Base-by-base conservation (phyloP, 2,888 invertebrate genomes). In the Limnephilus lunatus region DNA sequence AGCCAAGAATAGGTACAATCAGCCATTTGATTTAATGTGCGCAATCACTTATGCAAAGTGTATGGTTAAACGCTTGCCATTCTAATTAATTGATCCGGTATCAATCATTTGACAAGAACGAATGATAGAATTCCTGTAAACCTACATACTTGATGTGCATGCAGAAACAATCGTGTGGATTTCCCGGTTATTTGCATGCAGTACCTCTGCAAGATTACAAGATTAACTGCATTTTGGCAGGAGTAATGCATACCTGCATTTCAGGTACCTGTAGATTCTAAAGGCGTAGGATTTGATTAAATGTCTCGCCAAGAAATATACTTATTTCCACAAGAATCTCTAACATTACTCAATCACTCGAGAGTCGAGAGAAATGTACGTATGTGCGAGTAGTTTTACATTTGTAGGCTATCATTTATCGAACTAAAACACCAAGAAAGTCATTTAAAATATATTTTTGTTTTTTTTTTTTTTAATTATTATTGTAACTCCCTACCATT, bases 11-110 rank as follows among this genome's bases (percentile, higher is more conserved):
- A 3, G 48, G 48, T 48, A 68, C 68, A 68, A 25, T 68, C 9
- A 68, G 68, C 68, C 68, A n/a, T 68, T 68, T 68, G 68, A 68
- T 68, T 68, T 68, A 68, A 68, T 68, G 68, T 68, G n/a, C 68
- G 68, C 68, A 9, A 68, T 68, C 68, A n/a, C 9, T 68, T 68
- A 68, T 68, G 68, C 68, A 68, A 68, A 68, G 68, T n/a, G 68
- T 68, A 68, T 68, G 25, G 68, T 68, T 68, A 68, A 68, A 68
- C 68, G 68, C 68, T 68, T 68, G 68, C 68, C 68, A 68, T 68
- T 68, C 68, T 68, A 68, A 68, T 68, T 68, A 68, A 68, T 68
- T 68, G 68, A 68, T 68, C 68, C 68, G 68, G 68, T 68, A 68
- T 68, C 68, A 68, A 68, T 68, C 68, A 68, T 68, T 68, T 68